A percentile compares a stretch with the other conserved stretches of the same genome.
These are phyloP conservation scores for Penaeus vannamei DNA, from an alignment of 1,140 invertebrate species.

Conservation along the genomic window DNA sequence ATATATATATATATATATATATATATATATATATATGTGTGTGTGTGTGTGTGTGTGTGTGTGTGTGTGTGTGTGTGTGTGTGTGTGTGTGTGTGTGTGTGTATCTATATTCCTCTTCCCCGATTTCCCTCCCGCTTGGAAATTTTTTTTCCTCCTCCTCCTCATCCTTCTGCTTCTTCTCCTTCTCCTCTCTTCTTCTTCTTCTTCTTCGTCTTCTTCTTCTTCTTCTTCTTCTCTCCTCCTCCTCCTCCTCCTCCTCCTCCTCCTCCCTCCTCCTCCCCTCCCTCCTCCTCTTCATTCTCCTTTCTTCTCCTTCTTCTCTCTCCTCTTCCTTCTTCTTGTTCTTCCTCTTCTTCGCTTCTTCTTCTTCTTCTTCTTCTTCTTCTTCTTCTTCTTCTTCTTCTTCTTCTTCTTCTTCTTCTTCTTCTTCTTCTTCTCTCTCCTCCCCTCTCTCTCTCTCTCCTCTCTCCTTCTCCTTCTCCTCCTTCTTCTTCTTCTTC, in stretches of 20 bases:
- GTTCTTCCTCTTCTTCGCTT: slow-evolving; percentile 20
- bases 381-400: background rate
- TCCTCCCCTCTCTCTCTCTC: background rate
- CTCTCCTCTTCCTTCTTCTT: slow-evolving; percentile 3
- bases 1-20: too few species aligned
- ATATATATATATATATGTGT: too few species aligned
- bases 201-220: too few species aligned
- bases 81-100: too few species aligned
- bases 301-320: background rate
- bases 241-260: background rate
- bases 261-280: slow-evolving; percentile 1
- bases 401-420: background rate
- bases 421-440: too few species aligned
- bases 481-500: background rate
- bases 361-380: slow-evolving; percentile 1
- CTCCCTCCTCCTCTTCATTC: background rate
- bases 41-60: too few species aligned
- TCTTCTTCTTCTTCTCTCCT: background rate
- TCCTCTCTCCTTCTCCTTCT: background rate
- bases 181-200: too few species aligned
- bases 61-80: too few species aligned
- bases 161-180: too few species aligned
- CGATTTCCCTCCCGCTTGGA: too few species aligned
- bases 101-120: too few species aligned
- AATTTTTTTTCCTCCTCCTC: too few species aligned